These are phyloP conservation scores for Parauchenoglanis punctatus DNA, from an alignment of 2,797 vertebrate species.

Conservation along the genomic window DNA sequence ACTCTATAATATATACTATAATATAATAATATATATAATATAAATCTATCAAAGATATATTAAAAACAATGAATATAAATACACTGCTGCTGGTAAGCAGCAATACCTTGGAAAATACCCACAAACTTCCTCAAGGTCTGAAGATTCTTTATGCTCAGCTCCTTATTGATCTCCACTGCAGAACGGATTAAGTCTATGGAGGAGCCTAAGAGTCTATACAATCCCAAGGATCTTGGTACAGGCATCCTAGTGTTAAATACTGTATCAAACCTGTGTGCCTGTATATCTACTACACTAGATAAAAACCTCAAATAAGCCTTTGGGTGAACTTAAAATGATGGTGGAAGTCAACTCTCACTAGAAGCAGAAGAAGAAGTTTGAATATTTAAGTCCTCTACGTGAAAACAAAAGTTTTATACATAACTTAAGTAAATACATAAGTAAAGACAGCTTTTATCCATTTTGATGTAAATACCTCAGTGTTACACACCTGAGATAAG, in stretches of 20 bases:
- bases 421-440: too few species aligned
- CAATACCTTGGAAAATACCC: not conserved
- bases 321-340: not conserved
- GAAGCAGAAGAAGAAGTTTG: not conserved
- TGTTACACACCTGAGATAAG: not conserved
- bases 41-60: not conserved
- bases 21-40: not conserved
- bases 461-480: not conserved
- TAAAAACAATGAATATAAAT: not conserved
- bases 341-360: not conserved
- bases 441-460: not conserved
- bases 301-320: not conserved
- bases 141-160: constrained; percentile 25
- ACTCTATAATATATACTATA: too few species aligned
- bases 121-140: constrained; percentile 24
- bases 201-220: constrained; percentile 12
- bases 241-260: not conserved
- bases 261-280: not conserved
- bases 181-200: constrained; percentile 5
- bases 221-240: not conserved
- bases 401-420: too few species aligned
- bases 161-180: constrained; percentile 41
- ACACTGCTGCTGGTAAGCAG: not conserved
- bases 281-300: not conserved
- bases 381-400: not conserved